A percentile compares a stretch with the other conserved stretches of the same genome.
Evolutionary conservation across 92 coral and sea anemone genomes (phyloP).

Genomic region (Epizoanthus illoricatus): DNA sequence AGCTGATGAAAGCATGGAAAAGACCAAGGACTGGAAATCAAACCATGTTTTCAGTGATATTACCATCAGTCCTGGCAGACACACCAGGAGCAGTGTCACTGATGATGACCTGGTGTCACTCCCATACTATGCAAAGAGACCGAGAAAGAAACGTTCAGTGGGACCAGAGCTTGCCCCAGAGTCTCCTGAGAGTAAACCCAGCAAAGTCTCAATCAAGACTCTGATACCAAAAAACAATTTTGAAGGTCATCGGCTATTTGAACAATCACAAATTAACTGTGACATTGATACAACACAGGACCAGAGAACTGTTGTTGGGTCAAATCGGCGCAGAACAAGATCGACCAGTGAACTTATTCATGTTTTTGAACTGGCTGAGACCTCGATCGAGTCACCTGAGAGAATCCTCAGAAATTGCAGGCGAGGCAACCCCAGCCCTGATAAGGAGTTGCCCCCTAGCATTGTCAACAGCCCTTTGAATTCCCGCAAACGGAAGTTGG

Average conservation of each 20-base stretch:
- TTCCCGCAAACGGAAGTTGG: conserved; percentile 30
- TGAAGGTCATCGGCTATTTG: neutral
- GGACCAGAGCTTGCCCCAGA: neutral
- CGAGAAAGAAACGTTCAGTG: conserved; percentile 1
- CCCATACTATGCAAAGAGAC: conserved; percentile 32
- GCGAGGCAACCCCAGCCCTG: conserved; percentile 2
- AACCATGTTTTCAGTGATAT: too few species aligned
- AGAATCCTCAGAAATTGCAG: conserved; percentile 34
- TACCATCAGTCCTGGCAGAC: conserved; percentile 5
- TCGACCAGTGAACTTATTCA: conserved; percentile 25
- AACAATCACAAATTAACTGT: neutral
- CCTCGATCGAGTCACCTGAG: conserved; percentile 24
- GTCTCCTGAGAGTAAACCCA: neutral
- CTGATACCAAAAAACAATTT: neutral
- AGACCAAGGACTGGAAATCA: too few species aligned
- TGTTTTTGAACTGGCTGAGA: conserved; percentile 1
- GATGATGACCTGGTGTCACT: conserved; percentile 23
- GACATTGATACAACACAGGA: neutral
- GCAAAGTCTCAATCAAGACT: neutral
- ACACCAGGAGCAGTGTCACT: conserved; percentile 2
- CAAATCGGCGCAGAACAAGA: conserved; percentile 32
- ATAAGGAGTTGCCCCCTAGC: conserved; percentile 2
- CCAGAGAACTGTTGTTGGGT: conserved; percentile 14
- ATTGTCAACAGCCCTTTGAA: conserved; percentile 6
- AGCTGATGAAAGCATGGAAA: too few species aligned